phyloP scores from a whole-genome alignment of 2,797 vertebrate species.

The Rhinichthys osculus region DNA sequence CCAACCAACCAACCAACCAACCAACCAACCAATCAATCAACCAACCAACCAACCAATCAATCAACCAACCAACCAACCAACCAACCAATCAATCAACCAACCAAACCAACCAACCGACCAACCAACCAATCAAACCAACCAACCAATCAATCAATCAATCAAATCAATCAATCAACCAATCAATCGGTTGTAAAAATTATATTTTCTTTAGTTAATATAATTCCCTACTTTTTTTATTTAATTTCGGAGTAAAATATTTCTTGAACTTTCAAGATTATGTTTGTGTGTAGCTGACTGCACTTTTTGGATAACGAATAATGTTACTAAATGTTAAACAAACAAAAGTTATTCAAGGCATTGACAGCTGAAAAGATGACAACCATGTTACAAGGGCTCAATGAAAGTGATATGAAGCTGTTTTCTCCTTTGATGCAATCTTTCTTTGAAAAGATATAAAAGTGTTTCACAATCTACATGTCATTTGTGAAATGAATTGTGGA shows the following conservation, averaged over 20 bases:
- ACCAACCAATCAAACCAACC: no score
- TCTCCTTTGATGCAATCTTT: neutral
- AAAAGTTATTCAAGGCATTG: neutral
- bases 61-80: neutral
- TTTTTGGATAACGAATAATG: neutral
- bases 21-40: no score
- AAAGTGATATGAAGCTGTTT: neutral
- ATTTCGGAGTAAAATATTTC: neutral
- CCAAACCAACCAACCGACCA: no score
- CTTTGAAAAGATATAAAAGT: conserved; percentile 6
- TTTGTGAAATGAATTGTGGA: neutral
- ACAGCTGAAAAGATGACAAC: neutral
- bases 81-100: no score
- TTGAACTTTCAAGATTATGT: neutral
- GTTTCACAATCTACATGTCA: neutral
- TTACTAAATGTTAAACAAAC: neutral
- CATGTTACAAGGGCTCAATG: neutral
- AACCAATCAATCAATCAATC: no score
- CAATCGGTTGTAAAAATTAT: neutral
- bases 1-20: no score
- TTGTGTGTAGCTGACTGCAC: neutral
- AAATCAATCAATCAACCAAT: neutral
- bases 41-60: no score
- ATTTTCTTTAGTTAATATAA: neutral
- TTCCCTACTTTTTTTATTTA: neutral